These are phyloP conservation scores for Pseudobourletiella spinata DNA, from an alignment of 1,140 invertebrate genomes.

Conservation along the genomic window DNA sequence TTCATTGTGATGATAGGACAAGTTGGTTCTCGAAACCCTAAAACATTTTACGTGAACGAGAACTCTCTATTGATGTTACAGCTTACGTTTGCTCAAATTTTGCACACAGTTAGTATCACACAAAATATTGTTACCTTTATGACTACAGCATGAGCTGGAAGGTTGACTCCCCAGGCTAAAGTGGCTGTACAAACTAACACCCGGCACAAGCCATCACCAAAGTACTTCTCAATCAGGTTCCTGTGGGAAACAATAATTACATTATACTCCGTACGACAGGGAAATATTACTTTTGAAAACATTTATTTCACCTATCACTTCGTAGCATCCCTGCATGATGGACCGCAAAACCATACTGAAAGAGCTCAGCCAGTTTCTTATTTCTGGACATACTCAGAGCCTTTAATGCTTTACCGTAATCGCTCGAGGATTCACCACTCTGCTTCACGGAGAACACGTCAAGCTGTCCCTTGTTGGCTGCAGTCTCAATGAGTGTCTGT, in stretches of 20 bases:
- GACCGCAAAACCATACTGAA: constrained; percentile 79
- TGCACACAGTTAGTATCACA: background rate
- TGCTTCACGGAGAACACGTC: constrained; percentile 54
- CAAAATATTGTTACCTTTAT: constrained; percentile 59
- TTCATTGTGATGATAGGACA: constrained; percentile 1
- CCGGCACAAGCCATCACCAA: constrained; percentile 77
- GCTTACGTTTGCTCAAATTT: background rate
- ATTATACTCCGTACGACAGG: too few relatives aligned
- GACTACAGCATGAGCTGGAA: constrained; percentile 95
- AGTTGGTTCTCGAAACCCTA: too few relatives aligned
- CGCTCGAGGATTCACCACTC: constrained; percentile 47
- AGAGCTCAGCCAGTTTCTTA: constrained; percentile 68
- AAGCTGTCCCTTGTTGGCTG: constrained; percentile 60
- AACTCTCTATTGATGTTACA: too few relatives aligned
- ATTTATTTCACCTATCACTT: constrained; percentile 66
- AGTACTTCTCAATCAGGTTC: constrained; percentile 78
- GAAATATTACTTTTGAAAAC: constrained; percentile 39
- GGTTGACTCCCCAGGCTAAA: constrained; percentile 97
- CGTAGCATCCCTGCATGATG: constrained; percentile 95
- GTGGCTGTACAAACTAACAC: constrained; percentile 96
- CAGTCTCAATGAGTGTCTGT: constrained; percentile 63
- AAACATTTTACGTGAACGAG: too few relatives aligned
- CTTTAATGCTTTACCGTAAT: constrained; percentile 51
- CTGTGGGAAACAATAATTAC: constrained; percentile 46
- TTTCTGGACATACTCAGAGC: constrained; percentile 60